Percentiles rank a stretch among this genome's conserved stretches.
phyloP scores from a whole-genome alignment of 2,888 invertebrate genomes.

The Caenorhabditis sp. region DNA sequence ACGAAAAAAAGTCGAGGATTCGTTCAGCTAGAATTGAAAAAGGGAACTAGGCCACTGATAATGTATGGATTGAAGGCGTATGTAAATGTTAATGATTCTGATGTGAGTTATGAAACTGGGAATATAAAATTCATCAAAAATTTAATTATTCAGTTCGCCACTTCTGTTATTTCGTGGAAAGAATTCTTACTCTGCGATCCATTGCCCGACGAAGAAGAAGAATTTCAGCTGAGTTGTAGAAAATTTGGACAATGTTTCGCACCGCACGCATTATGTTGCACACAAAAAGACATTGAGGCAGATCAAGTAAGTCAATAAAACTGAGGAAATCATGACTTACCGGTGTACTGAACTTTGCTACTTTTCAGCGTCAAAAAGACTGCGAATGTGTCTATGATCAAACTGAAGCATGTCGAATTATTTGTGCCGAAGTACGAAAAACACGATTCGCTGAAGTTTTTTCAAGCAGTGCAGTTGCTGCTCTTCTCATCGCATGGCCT shows the following conservation, averaged over 20 bases:
- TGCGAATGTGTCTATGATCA: background rate
- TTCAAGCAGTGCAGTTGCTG: slow-evolving; percentile 48
- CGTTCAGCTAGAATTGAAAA: slow-evolving; percentile 15
- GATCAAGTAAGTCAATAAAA: slow-evolving; percentile 9
- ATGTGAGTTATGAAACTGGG: slow-evolving; percentile 13
- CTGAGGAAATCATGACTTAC: slow-evolving; percentile 1
- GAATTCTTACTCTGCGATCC: slow-evolving; percentile 48
- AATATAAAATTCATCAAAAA: background rate
- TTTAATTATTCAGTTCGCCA: slow-evolving; percentile 39
- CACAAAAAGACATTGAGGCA: slow-evolving; percentile 44
- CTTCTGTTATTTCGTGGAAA: slow-evolving; percentile 47
- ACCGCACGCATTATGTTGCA: slow-evolving; percentile 51
- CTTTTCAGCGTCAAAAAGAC: background rate
- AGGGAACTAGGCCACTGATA: slow-evolving; percentile 52
- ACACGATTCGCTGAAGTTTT: slow-evolving; percentile 45
- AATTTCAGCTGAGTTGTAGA: slow-evolving; percentile 38
- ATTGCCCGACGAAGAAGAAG: slow-evolving; percentile 46
- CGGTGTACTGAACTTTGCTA: slow-evolving; percentile 1
- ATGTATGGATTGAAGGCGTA: slow-evolving; percentile 58
- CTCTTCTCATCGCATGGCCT: slow-evolving; percentile 57
- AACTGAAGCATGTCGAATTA: slow-evolving; percentile 38
- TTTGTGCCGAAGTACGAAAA: slow-evolving; percentile 44
- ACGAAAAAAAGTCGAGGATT: slow-evolving; percentile 58
- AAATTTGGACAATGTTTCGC: slow-evolving; percentile 57
- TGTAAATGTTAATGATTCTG: slow-evolving; percentile 47